phyloP scores from a whole-genome alignment of 2,888 invertebrate species.

The Xiphydria camelus region DNA sequence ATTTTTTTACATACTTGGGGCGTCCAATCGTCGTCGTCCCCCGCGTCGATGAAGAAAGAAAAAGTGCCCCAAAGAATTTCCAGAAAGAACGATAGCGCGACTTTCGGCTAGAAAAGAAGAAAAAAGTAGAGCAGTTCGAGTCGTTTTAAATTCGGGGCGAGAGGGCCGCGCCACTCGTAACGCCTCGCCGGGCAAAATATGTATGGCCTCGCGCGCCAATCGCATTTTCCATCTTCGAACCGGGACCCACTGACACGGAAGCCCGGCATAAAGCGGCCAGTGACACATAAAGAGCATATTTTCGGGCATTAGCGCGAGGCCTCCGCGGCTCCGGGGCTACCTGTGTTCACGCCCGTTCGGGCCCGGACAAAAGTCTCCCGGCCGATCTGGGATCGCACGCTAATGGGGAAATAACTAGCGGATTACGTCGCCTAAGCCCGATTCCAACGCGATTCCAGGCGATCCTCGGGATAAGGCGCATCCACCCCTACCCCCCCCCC shows the following conservation, averaged over 20 bases:
- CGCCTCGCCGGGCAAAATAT: neutral
- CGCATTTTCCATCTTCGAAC: neutral
- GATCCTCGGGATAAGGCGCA: neutral
- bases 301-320: conserved; percentile 43
- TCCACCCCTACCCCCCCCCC: neutral
- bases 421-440: conserved; percentile 48
- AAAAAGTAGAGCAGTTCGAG: too few relatives aligned
- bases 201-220: too few relatives aligned
- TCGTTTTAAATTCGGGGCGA: too few relatives aligned
- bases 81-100: too few relatives aligned
- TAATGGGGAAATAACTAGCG: conserved; percentile 54
- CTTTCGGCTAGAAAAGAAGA: too few relatives aligned
- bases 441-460: conserved; percentile 33
- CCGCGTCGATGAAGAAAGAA: too few relatives aligned
- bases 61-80: too few relatives aligned
- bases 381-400: conserved; percentile 22
- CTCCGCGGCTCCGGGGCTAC: conserved; percentile 24
- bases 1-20: too few relatives aligned
- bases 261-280: conserved; percentile 49
- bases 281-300: conserved; percentile 58
- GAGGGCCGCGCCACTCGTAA: too few relatives aligned
- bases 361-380: conserved; percentile 5
- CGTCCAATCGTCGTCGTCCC: too few relatives aligned
- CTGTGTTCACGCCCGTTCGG: conserved; percentile 26
- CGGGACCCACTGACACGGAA: conserved; percentile 28